A percentile compares a stretch with the other conserved stretches of the same genome.
Evolutionary conservation across 2,797 vertebrate species (phyloP).

Genomic region (Acanthiza pusilla): DNA sequence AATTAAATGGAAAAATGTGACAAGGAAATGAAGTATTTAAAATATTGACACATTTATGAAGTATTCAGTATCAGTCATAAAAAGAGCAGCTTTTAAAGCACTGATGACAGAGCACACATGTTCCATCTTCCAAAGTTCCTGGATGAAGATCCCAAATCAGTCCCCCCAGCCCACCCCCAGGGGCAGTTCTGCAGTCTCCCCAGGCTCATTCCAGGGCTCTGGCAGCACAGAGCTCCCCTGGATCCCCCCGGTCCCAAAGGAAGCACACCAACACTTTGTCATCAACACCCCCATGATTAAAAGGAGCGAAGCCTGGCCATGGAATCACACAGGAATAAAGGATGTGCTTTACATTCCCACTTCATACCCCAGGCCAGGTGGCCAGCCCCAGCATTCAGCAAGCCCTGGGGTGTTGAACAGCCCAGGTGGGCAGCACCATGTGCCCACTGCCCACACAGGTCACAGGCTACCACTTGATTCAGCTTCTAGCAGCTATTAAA

Average conservation of each 20-base stretch:
- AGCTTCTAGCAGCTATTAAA: neutral
- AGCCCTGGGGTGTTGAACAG: neutral
- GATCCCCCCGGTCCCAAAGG: neutral
- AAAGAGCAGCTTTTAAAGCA: neutral
- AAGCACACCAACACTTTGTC: neutral
- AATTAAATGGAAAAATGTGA: neutral
- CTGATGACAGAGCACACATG: neutral
- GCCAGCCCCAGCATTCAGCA: neutral
- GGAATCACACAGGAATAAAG: neutral
- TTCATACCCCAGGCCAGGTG: neutral
- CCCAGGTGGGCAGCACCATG: neutral
- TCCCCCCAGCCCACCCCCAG: neutral
- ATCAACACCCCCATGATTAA: neutral
- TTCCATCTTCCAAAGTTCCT: neutral
- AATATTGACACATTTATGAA: neutral
- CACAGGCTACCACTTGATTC: neutral
- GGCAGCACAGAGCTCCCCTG: neutral
- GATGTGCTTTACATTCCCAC: neutral
- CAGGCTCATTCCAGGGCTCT: fast-evolving
- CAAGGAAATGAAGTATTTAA: neutral
- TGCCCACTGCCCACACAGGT: neutral
- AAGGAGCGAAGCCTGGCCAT: neutral
- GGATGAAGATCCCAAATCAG: neutral
- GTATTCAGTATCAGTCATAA: neutral
- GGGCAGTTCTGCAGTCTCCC: neutral